phyloP scores from a whole-genome alignment of 2,888 invertebrate genomes.

The Drosophila neoperkinsi region DNA sequence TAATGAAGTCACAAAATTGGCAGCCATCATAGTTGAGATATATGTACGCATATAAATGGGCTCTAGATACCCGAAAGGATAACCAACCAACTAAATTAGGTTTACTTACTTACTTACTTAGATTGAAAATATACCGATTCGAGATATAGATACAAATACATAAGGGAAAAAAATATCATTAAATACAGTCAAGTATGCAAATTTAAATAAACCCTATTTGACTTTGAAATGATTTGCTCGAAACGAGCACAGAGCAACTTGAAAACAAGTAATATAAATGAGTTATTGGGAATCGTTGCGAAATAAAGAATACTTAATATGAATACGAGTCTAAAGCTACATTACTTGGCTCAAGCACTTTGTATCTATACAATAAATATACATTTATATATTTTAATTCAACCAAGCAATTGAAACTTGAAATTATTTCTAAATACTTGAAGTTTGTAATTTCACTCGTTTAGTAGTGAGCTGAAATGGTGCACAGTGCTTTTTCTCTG shows the following conservation, averaged over 20 bases:
- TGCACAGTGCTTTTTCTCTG: neutral
- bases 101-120: neutral
- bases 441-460: neutral
- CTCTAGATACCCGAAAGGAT: constrained; percentile 16
- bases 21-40: constrained; percentile 39
- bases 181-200: neutral
- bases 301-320: neutral
- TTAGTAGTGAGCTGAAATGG: neutral
- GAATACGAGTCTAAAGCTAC: neutral
- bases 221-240: neutral
- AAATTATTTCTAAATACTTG: neutral
- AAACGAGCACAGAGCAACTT: neutral
- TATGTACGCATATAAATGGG: constrained; percentile 47
- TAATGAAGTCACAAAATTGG: constrained; percentile 70
- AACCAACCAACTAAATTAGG: constrained; percentile 9
- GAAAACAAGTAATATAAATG: neutral
- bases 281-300: neutral
- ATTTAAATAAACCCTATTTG: neutral
- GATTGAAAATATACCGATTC: constrained; percentile 5
- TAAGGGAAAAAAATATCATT: neutral
- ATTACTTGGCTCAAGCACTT: neutral
- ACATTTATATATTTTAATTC: neutral
- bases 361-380: neutral
- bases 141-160: constrained; percentile 7
- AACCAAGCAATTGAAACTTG: neutral